A percentile compares a stretch with the other conserved stretches of the same genome.
phyloP scores from a whole-genome alignment of 2,888 invertebrate species.

The Leptinotarsa haldemani region DNA sequence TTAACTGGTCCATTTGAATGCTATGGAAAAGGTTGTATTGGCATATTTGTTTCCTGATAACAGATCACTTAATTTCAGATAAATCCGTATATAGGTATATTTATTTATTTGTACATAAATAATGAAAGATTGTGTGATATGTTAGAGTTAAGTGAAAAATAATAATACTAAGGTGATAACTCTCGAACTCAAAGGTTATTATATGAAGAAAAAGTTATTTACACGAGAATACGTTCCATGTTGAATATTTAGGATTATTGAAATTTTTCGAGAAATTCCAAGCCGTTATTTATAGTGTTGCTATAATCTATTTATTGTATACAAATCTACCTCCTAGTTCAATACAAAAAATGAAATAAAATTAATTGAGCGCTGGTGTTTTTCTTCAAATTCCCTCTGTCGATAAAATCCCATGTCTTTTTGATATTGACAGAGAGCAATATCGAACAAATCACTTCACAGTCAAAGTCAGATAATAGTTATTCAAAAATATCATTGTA shows the following conservation, averaged over 20 bases:
- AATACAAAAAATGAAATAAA: slow-evolving; percentile 55
- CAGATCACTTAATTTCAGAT: not conserved
- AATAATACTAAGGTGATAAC: slow-evolving; percentile 53
- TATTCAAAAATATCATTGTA: too few relatives aligned
- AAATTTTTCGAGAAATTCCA: slow-evolving; percentile 51
- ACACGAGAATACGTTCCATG: slow-evolving; percentile 58
- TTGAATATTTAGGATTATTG: slow-evolving; percentile 57
- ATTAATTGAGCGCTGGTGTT: slow-evolving; percentile 22
- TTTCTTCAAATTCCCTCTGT: not conserved
- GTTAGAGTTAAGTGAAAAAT: slow-evolving; percentile 44
- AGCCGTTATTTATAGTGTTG: slow-evolving; percentile 53
- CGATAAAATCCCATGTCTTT: not conserved
- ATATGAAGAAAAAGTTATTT: slow-evolving; percentile 58
- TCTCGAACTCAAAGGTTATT: slow-evolving; percentile 49
- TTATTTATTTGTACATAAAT: slow-evolving; percentile 48
- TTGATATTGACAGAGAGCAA: not conserved
- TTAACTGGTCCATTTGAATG: too few relatives aligned
- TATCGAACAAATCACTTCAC: too few relatives aligned
- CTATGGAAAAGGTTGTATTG: too few relatives aligned
- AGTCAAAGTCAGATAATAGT: too few relatives aligned
- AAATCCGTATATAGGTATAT: slow-evolving; percentile 24
- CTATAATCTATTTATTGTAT: slow-evolving; percentile 54
- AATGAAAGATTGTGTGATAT: slow-evolving; percentile 54
- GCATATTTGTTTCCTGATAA: too few relatives aligned
- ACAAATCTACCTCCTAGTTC: slow-evolving; percentile 58